Conservation (phyloP, 2,797 vertebrate species). For the Argyrosomus regius region DNA sequence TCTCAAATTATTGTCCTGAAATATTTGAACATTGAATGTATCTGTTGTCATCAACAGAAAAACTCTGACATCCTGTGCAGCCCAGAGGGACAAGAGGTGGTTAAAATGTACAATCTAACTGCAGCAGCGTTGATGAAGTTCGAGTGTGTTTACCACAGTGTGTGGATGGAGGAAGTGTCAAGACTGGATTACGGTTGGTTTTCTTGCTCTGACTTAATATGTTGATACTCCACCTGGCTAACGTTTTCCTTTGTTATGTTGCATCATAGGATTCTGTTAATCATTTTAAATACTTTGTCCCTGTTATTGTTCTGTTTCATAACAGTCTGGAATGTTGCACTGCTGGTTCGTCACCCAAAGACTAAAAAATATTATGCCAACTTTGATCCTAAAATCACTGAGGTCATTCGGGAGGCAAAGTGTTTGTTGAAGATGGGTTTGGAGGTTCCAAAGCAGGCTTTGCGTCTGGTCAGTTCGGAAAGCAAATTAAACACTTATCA, state of each 20-base stretch:
- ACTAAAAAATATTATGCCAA: conserved; percentile 86
- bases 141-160: conserved; percentile 82
- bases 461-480: conserved; percentile 82
- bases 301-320: conserved; percentile 39
- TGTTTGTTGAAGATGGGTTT: conserved; percentile 88
- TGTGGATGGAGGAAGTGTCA: conserved; percentile 85
- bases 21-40: neutral
- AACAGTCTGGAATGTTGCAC: conserved; percentile 85
- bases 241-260: neutral
- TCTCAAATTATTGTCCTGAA: neutral
- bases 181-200: conserved; percentile 83
- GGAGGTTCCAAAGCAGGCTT: conserved; percentile 85
- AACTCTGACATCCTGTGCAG: conserved; percentile 85
- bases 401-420: conserved; percentile 86
- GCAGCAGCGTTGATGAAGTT: conserved; percentile 85
- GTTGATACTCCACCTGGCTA: neutral
- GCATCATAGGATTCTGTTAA: neutral
- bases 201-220: conserved; percentile 16
- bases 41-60: conserved; percentile 74
- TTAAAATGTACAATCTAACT: conserved; percentile 86
- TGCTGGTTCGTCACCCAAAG: conserved; percentile 84
- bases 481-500: conserved; percentile 79
- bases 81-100: conserved; percentile 83
- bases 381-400: conserved; percentile 87
- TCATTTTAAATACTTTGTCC: neutral